Evolutionary conservation across 2,797 vertebrate species (phyloP), one percentile per base, ranked within the genome.

Genomic region (Sternarchorhynchus goeldii): DNA sequence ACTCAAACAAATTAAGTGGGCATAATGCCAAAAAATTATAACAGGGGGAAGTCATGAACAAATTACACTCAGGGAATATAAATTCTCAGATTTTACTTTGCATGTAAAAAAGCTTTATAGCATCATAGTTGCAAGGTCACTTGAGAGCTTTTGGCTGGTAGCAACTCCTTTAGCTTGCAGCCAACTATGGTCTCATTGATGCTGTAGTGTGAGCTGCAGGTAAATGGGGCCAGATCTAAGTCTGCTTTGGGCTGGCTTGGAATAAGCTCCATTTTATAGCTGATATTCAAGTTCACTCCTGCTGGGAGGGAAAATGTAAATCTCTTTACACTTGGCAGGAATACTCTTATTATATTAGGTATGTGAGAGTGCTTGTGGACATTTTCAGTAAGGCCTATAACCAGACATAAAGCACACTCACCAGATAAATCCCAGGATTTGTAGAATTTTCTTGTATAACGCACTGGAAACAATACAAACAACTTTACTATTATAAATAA

Each of bases 311-410:
- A 73, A 82, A 84, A 89, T 81, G 79, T 83, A 92, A 93, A 93
- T 93, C 92, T 87, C 59, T 81, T 87, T 89, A 90, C 83, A 83
- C 86, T 82, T 84, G 88, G 73, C 64, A 77, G 76, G 18, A 72
- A 85, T 88, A 88, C 89, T 67, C 62, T 25, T 73, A 77, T 73
- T 78, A 84, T 55, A 78, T 31, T 39, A 83, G 80, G 58, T 79
- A 76, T 78, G 69, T 65, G 55, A 71, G 36, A 41, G 58, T 72
- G 77, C 59, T 32, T 79, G 53, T 62, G n/a, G 41, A 16, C 20
- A 34, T n/a, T 59, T 17, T 79, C 45, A 78, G 31, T 56, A 36
- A 70, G 55, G 17, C 18, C 32, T 63, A 55, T 31, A 16, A 63
- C 39, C 31, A 75, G 21, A 53, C 14, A 32, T 59, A 74, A 74